Evolutionary conservation across 30 jellyfish, hydroid and myxozoan species (phyloP), one percentile per base, ranked within the genome.

Genomic region (Pseudorhiza aurosa): DNA sequence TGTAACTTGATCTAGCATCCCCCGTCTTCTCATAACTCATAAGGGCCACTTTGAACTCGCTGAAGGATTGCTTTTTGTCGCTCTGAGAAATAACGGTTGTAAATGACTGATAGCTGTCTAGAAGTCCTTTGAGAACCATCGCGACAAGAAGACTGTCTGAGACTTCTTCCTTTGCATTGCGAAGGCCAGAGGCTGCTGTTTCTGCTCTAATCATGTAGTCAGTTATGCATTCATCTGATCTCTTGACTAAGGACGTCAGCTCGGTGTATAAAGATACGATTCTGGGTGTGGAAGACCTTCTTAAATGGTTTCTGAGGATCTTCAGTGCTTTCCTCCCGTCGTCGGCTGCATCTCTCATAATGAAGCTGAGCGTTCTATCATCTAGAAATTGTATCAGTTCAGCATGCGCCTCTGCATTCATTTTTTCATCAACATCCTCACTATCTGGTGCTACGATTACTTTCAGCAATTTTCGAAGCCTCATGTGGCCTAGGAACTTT

Each of bases 11-110:
- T 25, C 67, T 84, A 10, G 86, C 1, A 0, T 56, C 29, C 43
- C 67, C 95, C 25, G 95, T 87, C 12, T 78, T 89, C 43, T 87
- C 96, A 46, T 44, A 87, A 53, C 75, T 87, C 68, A 64, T 64
- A 30, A 87, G 88, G 15, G 96, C 89, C 4, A 27, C 95, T 70
- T 87, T 87, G 72, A 76, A 87, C 55, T 76, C 84, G 36, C 37
- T 43, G 29, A 87, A 87, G 75, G 67, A 62, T 62, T 77, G 94
- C 17, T 30, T 25, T 64, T 47, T 87, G 44, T 63, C 76, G 42
- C 64, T 29, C 27, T 80, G 85, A 29, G 91, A 46, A 63, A 58
- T 22, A 37, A 80, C 86, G 1, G 21, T 62, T 2, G 19, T 26
- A 50, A 63, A 80, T 1, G 91, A 47, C 21, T 80, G 63, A 62